phyloP scores from a whole-genome alignment of 2,113 vertebrate species.

The Trematomus loennbergii region DNA sequence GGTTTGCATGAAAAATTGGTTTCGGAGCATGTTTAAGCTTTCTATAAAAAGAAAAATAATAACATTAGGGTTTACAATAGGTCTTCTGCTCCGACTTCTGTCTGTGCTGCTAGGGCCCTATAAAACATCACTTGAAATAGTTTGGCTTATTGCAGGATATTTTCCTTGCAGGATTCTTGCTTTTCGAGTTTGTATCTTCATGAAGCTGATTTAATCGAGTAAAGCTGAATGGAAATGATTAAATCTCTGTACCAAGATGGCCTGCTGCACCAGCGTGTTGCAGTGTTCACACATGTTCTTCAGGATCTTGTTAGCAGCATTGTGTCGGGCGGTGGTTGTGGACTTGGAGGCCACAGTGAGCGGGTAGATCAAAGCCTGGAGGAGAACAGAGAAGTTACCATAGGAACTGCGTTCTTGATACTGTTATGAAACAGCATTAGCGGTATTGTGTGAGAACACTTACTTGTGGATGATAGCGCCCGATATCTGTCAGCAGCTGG shows the following conservation, averaged over 20 bases:
- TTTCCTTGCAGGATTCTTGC: too few relatives aligned
- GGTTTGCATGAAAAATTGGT: too few relatives aligned
- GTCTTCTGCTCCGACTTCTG: too few relatives aligned
- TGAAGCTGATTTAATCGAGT: not conserved
- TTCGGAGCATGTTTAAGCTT: too few relatives aligned
- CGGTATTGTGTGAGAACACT: not conserved
- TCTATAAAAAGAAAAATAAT: too few relatives aligned
- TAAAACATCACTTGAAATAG: too few relatives aligned
- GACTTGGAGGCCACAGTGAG: constrained; percentile 99
- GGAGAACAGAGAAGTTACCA: constrained; percentile 4
- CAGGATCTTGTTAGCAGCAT: constrained; percentile 97
- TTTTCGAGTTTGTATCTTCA: too few relatives aligned
- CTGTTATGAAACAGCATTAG: not conserved
- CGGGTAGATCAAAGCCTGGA: constrained; percentile 96
- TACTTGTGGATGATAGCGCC: constrained; percentile 97
- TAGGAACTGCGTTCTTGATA: not conserved
- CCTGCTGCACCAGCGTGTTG: constrained; percentile 97
- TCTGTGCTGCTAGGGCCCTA: too few relatives aligned
- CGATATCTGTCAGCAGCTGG: constrained; percentile 97
- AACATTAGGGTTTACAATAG: too few relatives aligned
- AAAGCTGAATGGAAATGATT: not conserved
- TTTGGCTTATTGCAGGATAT: too few relatives aligned
- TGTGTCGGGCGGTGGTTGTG: constrained; percentile 96
- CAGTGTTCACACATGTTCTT: constrained; percentile 99
- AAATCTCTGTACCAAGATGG: constrained; percentile 92